Conservation (phyloP, 2,113 vertebrate species). For the Clupea harengus region DNA sequence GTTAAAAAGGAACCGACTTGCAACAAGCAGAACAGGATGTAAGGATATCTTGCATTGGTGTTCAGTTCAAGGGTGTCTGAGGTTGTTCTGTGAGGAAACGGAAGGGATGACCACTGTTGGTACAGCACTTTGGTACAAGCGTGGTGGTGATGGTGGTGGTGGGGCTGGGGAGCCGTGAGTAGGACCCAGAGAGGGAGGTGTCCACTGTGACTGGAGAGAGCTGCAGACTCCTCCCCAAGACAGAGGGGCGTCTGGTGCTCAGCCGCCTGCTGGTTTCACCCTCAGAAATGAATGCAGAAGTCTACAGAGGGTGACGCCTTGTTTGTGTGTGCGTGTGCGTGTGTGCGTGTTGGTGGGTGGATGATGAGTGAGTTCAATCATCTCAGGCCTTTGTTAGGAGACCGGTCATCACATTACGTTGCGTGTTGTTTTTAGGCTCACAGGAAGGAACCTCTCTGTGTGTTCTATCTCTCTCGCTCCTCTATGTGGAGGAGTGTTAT, state of each 20-base stretch:
- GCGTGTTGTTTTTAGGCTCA: neutral
- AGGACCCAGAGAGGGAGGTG: slow-evolving; percentile 5
- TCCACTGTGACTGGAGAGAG: slow-evolving; percentile 12
- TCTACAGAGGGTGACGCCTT: slow-evolving; percentile 22
- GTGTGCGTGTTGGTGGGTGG: slow-evolving; percentile 7
- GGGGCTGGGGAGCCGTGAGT: slow-evolving; percentile 21
- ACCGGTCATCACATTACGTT: neutral
- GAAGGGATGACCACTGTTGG: slow-evolving; percentile 58
- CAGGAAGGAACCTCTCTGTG: neutral
- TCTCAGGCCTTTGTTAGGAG: neutral
- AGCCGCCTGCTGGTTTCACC: slow-evolving; percentile 15
- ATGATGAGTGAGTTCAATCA: neutral
- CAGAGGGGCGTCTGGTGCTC: neutral
- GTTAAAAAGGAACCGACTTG: slow-evolving; percentile 10
- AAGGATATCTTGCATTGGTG: neutral
- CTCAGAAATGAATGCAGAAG: slow-evolving; percentile 24
- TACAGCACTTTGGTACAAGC: slow-evolving; percentile 77
- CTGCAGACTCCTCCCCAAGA: slow-evolving; percentile 20
- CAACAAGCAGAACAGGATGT: slow-evolving; percentile 16
- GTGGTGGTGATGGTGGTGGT: slow-evolving; percentile 35
- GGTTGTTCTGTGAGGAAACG: slow-evolving; percentile 53
- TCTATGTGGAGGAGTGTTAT: neutral
- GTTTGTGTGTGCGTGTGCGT: slow-evolving; percentile 1
- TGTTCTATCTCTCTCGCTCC: neutral
- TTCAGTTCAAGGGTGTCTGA: slow-evolving; percentile 53